Conservation (phyloP, 1,140 invertebrate genomes). For the Nephila pilipes region DNA sequence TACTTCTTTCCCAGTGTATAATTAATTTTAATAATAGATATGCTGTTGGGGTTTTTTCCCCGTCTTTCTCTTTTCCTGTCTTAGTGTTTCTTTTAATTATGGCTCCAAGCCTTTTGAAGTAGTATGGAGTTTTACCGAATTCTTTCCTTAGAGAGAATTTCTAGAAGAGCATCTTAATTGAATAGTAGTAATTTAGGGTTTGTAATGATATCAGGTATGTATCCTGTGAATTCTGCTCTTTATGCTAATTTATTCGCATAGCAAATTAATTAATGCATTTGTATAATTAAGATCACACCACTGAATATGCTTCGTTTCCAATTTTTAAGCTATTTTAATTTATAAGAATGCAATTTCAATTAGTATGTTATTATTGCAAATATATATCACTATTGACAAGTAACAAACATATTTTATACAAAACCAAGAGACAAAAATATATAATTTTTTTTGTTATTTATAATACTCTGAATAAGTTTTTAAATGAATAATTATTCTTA, state of each 20-base stretch:
- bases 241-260: constrained; percentile 39
- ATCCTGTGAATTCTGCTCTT: background rate
- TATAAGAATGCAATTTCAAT: no score
- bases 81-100: constrained; percentile 66
- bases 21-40: constrained; percentile 73
- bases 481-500: no score
- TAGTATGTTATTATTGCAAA: no score
- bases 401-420: no score
- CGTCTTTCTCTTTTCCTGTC: constrained; percentile 20
- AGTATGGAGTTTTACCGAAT: constrained; percentile 12
- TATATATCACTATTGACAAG: no score
- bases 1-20: constrained; percentile 49
- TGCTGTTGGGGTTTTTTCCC: constrained; percentile 30
- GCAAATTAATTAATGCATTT: background rate
- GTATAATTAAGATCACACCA: background rate
- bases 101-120: constrained; percentile 46
- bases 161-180: constrained; percentile 41
- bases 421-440: no score
- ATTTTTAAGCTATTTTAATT: no score
- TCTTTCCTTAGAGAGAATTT: constrained; percentile 30
- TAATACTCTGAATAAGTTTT: no score
- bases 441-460: no score
- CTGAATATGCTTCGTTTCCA: no score
- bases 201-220: constrained; percentile 23
- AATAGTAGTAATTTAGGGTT: constrained; percentile 48